Base-by-base conservation (phyloP, 2,888 invertebrate genomes). In the Nasonia oneida region DNA sequence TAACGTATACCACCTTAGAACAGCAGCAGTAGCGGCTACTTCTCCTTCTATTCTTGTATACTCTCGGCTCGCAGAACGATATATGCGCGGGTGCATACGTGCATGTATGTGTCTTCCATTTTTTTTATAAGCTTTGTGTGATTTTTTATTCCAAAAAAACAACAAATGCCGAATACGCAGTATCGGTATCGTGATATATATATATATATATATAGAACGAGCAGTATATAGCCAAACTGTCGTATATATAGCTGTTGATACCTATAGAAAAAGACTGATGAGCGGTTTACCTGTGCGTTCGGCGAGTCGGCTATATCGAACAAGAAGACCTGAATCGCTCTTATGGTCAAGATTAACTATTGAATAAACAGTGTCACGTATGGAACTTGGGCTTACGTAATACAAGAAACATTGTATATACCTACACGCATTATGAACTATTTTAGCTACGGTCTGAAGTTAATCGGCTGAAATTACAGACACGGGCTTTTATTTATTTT, bases 1-100 rank as follows among this genome's bases (percentile, higher is more conserved):
- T 90, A 23, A 23, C 14, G 1, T 90, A 88, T 89, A 87, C 47
- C 33, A 70, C 29, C 77, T 77, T 39, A 47, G 53, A 23, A 67
- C 76, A 47, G 50, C 73, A 33, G 37, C 29, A 50, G 33, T 10
- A 39, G 64, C 81, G n/a, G 53, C 76, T 64, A 33, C 78, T 74
- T n/a, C 47, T n/a, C 5, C 77, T n/a, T 67, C 75, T 39, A 18
- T 39, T 61, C 73, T 76, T 37, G 37, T 47, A 29, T 47, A 29
- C 67, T 61, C 64, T 39, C 57, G 18, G 23, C 14, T 18, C 50
- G 15, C 57, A 53, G 53, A 53, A 53, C 18, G 53, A 53, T 53
- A 57, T 57, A 15, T 29, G 29, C n/a, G 39, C 5, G 29, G 10
- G 50, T 64, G 37, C 14, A 14, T 15, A 29, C 23, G 23, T 50